Evolutionary conservation across 2,888 invertebrate species (phyloP).

Genomic region (Macropis europaea): DNA sequence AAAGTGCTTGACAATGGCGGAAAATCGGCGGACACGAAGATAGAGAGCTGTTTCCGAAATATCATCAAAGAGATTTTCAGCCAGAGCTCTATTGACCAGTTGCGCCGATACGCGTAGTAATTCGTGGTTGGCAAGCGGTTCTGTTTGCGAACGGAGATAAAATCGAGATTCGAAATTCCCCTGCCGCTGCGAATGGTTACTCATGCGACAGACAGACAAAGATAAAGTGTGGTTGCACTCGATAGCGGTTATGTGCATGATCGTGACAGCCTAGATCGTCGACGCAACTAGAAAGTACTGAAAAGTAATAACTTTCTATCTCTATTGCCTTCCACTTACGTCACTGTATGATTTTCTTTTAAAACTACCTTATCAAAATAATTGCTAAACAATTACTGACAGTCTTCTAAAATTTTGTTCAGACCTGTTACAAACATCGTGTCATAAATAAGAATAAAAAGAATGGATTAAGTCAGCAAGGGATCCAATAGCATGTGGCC

Average conservation of each 20-base stretch:
- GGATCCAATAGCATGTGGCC: too few relatives aligned
- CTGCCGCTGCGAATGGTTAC: constrained; percentile 1
- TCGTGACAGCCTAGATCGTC: constrained; percentile 46
- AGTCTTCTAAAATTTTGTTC: too few relatives aligned
- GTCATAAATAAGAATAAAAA: too few relatives aligned
- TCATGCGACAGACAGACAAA: background rate
- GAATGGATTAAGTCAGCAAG: too few relatives aligned
- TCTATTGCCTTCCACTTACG: constrained; percentile 18
- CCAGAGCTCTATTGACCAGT: background rate
- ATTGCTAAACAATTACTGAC: too few relatives aligned
- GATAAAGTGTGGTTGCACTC: constrained; percentile 24
- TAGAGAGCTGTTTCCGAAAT: too few relatives aligned
- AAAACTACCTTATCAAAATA: too few relatives aligned
- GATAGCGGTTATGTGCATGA: constrained; percentile 23
- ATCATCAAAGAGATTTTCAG: background rate
- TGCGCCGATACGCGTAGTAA: background rate
- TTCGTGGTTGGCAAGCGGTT: constrained; percentile 6
- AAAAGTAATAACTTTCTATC: constrained; percentile 43
- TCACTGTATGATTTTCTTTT: constrained; percentile 12
- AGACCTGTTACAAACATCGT: too few relatives aligned
- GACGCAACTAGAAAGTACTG: constrained; percentile 50
- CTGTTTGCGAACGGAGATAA: constrained; percentile 25
- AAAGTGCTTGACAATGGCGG: too few relatives aligned
- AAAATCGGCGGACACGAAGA: background rate
- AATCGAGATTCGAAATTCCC: constrained; percentile 9